Evolutionary conservation across 2,797 vertebrate genomes (phyloP), one percentile per base, ranked within the genome.

Genomic region (Anisognathus igniventris): DNA sequence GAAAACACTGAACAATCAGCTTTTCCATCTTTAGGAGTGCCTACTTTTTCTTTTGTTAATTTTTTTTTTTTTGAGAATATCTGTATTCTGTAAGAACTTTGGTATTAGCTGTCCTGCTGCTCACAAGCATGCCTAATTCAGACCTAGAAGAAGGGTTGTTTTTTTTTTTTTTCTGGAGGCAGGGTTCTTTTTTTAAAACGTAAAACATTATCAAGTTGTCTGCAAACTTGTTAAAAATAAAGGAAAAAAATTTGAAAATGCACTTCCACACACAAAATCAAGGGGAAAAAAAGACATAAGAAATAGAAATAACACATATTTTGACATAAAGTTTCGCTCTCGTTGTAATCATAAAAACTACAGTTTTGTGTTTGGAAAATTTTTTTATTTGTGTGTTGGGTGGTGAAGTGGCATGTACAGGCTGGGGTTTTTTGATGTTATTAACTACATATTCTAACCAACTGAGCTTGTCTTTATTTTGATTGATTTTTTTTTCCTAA

Each of bases 341-440:
- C 20, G 6, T 23, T 73, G 35, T 44, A 66, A 30, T 24, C 1
- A 16, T 50, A 56, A 74, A 62, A 67, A 14, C 5, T 24, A 28
- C 8, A 27, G 17, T 18, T 76, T 42, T 72, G 28, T 51, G 37
- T 60, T 51, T 70, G 31, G 27, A 25, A 37, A 4, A 7, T 21
- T 19, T 39, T 11, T 70, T 21, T 44, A 6, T 37, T 68, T 68
- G 10, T n/a, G 45, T 14, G 13, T 64, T 86, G n/a, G 11, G 5
- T 33, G 14, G 17, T n/a, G 23, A 25, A 8, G 14, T 31, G 10
- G 3, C 2, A 0, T 22, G 11, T 23, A 2, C 48, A n/a, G 7
- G 27, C 23, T 44, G 28, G 2, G 5, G 1, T 1, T 17, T 84
- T 45, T 39, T 68, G 12, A 17, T 33, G 3, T 37, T 27, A 16